Conservation (phyloP, 2,888 invertebrate genomes). For the Mesorhabditis spiculigera region DNA sequence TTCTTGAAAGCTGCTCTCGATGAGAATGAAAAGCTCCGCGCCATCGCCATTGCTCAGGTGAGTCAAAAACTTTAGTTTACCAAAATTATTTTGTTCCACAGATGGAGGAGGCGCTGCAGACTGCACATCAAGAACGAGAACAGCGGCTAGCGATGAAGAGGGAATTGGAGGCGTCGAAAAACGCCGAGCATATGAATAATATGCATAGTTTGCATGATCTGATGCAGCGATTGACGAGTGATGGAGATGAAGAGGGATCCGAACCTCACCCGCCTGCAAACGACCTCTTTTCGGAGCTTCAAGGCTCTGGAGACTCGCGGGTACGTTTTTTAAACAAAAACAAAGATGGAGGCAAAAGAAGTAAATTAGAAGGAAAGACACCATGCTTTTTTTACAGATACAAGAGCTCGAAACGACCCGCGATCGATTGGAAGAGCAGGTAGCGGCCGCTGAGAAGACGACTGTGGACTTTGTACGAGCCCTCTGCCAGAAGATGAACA, state of each 20-base stretch:
- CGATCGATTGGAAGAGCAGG: conserved; percentile 35
- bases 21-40: conserved; percentile 65
- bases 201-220: conserved; percentile 61
- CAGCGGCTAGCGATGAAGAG: conserved; percentile 91
- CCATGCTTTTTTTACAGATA: conserved; percentile 16
- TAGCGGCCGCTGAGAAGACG: conserved; percentile 32
- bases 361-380: background rate
- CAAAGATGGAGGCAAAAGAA: background rate
- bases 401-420: conserved; percentile 44
- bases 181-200: conserved; percentile 56
- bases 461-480: conserved; percentile 34
- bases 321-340: conserved; percentile 8
- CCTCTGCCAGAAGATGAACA: conserved; percentile 27
- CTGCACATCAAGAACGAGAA: conserved; percentile 88
- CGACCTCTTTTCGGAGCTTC: conserved; percentile 92
- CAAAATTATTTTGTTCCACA: conserved; percentile 62
- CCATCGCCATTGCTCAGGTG: conserved; percentile 46
- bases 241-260: conserved; percentile 27
- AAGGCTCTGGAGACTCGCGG: conserved; percentile 60
- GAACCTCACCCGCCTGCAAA: conserved; percentile 37
- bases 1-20: conserved; percentile 79
- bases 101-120: conserved; percentile 92
- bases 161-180: conserved; percentile 79
- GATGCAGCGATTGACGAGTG: conserved; percentile 43
- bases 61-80: background rate